Base-by-base conservation (phyloP, 2,113 vertebrate genomes). In the Propithecus coquereli region DNA sequence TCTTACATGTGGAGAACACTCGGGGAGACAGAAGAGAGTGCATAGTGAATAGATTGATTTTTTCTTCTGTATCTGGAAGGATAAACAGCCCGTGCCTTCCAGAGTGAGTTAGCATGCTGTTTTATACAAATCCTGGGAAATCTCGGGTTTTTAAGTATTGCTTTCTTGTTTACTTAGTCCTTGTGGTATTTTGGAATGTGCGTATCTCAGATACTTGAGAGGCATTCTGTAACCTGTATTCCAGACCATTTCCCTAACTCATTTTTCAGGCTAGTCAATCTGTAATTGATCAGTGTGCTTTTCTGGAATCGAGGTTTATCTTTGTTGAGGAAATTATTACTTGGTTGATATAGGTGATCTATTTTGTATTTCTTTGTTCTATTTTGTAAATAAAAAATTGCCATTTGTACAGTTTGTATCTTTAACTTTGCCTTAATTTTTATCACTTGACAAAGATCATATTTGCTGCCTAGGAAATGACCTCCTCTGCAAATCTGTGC, bases 291-390 rank as follows among this genome's bases (percentile, higher is more conserved):
- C 25, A n/a, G 37, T 32, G 22, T 6, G 5, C 13, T 84, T 85
- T 94, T 95, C 50, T 85, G 57, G 73, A 95, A 80, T 87, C 45
- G 30, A 71, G 52, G 25, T 16, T 88, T 97, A 66, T 57, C 32
- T 87, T 77, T 92, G 63, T 50, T 96, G 65, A 88, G 47, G 37
- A 89, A 95, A 59, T 40, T 40, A 87, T 79, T 85, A 87, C 80
- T 87, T 76, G 34, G 11, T 43, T n/a, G 37, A 52, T 22, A 37
- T 23, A 40, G 45, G 6, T 11, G 32, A 85, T 34, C 27, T 59
- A 61, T 37, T 86, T 43, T 43, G 54, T 87, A 59, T 47, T 90
- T 77, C 30, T 92, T 74, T 66, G 23, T 70, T 71, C 45, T 63
- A 34, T 61, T 92, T 96, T 81, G 14, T 57, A 22, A 70, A 66